Base-by-base conservation (phyloP, 2,888 invertebrate genomes). In the Andrena trimmerana region DNA sequence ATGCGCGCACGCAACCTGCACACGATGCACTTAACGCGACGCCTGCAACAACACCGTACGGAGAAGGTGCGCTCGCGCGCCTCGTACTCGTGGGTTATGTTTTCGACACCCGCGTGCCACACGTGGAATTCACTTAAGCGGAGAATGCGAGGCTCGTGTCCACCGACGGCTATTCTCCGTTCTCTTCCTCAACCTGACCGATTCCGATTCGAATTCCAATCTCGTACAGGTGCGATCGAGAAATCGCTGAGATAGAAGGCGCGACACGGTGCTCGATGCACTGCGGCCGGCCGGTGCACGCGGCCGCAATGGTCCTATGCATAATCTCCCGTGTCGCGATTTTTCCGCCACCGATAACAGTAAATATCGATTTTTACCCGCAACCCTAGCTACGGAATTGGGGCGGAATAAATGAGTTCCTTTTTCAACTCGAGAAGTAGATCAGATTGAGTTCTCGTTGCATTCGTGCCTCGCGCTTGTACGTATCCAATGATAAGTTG, bases 81-180 rank as follows among this genome's bases (percentile, higher is more conserved):
- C 75, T 69, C 84, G 52, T 27, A 7, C 81, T 83, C 68, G 66
- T n/a, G 27, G 70, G 50, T 36, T 27, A 42, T 87, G 87, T 91
- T 91, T 91, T 90, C 90, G 89, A 91, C 91, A 90, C 91, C 89
- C 82, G 80, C 70, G 66, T 50, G 86, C 85, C 89, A 86, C 88
- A 88, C 88, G 85, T 85, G 92, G 92, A 93, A 93, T 93, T 92
- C 93, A 93, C 93, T 93, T 93, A 93, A 90, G 88, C 86, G 79
- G 79, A 89, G 93, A 93, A 93, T 93, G 93, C 91, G 85, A 90
- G 85, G 83, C 89, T 89, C 92, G 89, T 92, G 91, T 91, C 42
- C 67, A 54, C 60, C 20, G 13, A 8, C 48, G 24, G 48, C 69
- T 33, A 57, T 75, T 77, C 72, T 54, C 67, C 69, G 36, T 78